Evolutionary conservation across 2,113 vertebrate species (phyloP).

Genomic region (Catharus fuscescens): DNA sequence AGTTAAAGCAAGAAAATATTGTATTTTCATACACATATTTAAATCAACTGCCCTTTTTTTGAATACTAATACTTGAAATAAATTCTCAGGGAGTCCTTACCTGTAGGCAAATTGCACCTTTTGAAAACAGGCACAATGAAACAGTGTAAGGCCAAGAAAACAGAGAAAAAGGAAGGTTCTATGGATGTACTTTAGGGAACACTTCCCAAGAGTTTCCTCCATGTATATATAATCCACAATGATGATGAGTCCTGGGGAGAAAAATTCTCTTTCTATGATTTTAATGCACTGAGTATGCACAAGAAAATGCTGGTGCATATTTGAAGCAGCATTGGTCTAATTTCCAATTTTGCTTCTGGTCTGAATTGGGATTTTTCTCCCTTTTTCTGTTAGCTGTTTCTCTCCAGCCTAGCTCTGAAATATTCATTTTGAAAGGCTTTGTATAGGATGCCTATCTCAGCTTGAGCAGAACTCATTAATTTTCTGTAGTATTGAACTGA

Average conservation of each 20-base stretch:
- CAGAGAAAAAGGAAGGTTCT: not conserved
- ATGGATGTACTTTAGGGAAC: not conserved
- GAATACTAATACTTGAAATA: not conserved
- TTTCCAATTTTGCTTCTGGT: not conserved
- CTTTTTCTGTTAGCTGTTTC: not conserved
- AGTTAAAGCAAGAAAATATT: not conserved
- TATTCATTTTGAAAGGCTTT: not conserved
- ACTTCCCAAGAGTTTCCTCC: not conserved
- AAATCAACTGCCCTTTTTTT: not conserved
- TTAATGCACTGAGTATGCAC: not conserved
- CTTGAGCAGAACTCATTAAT: constrained; percentile 29
- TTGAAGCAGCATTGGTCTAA: not conserved
- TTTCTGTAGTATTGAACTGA: not conserved
- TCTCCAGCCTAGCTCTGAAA: not conserved
- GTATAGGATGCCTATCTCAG: not conserved
- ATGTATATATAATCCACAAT: not conserved
- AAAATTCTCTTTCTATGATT: not conserved
- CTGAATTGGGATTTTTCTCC: not conserved
- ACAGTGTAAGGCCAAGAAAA: not conserved
- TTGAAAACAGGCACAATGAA: not conserved
- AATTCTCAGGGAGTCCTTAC: not conserved
- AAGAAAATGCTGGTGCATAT: not conserved
- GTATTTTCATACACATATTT: not conserved
- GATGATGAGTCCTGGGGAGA: not conserved
- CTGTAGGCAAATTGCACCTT: not conserved